Base-by-base conservation (phyloP, 2,888 invertebrate species). In the Timema podura region DNA sequence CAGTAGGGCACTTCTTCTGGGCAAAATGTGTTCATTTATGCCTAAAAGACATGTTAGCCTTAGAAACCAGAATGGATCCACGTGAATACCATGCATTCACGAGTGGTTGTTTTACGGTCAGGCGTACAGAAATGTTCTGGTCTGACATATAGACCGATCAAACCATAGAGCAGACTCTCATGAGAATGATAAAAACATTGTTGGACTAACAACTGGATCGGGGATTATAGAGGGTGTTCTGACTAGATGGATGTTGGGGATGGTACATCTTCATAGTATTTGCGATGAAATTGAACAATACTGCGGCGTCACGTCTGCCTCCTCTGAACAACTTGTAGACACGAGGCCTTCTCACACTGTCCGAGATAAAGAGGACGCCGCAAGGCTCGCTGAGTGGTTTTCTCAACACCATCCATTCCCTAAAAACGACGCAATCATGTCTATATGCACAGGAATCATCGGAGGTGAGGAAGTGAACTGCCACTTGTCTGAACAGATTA, bases 391-490 rank as follows among this genome's bases (percentile, higher is more conserved):
- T 8, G 49, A 15, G 16, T 48, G 66, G 66, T n/a, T 66, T 66
- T n/a, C 1, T 48, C 47, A 66, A 11, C 49, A 66, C 5, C 8
- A n/a, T 10, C 13, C 47, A 48, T 48, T 64, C 15, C 16, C 66
- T 64, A 64, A 6, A 64, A 64, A 16, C 1, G 30, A 64, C 46
- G 16, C 44, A 16, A 65, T 65, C 45, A 49, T 65, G 48, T 67
- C 6, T 54, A 51, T 67, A 67, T 49, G 11, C 30, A 54, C 54
- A 49, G 48, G 74, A 51, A 67, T 76, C n/a, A 65, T 74, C 54
- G 75, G 75, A 67, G 70, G 71, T 67, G 69, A 70, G 67, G 69
- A 64, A 54, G 69, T 75, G 30, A 75, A 76, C 67, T 75, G 75
- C 59, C 73, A 75, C 71, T 65, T 68, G 61, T 65, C 74, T 59